Percentiles rank a stretch among this genome's conserved stretches.
Evolutionary conservation across 2,113 vertebrate genomes (phyloP).

Genomic region (Baryphthengus martii): DNA sequence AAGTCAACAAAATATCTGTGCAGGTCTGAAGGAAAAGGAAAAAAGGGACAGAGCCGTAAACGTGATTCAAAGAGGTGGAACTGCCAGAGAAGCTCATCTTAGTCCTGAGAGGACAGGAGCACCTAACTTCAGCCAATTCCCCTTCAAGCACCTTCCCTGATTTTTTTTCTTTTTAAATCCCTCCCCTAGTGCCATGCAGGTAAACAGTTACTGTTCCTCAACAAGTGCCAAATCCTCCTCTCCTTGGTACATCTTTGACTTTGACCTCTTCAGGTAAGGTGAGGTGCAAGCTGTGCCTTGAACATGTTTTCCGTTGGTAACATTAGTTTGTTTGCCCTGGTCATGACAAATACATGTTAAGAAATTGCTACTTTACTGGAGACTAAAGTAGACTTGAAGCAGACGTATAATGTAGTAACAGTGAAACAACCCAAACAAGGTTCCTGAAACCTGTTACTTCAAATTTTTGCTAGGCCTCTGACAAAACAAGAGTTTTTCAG

Average conservation of each 20-base stretch:
- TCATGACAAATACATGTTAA: accelerated
- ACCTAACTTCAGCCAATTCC: not conserved
- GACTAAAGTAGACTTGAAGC: not conserved
- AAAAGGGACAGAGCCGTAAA: not conserved
- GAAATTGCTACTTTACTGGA: not conserved
- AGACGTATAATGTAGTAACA: not conserved
- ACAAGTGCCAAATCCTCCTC: not conserved
- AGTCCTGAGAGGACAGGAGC: not conserved
- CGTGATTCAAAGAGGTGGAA: not conserved
- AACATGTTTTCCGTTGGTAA: not conserved
- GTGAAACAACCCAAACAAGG: not conserved
- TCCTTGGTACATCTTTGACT: not conserved
- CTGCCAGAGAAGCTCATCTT: not conserved
- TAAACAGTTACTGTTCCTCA: not conserved
- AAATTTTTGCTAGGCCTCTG: not conserved
- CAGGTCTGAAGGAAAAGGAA: not conserved
- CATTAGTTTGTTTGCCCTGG: not conserved
- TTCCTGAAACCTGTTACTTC: not conserved
- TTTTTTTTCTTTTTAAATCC: not conserved
- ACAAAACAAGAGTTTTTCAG: not conserved
- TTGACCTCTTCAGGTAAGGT: not conserved
- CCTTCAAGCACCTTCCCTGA: not conserved
- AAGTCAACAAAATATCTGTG: not conserved
- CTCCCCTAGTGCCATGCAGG: not conserved
- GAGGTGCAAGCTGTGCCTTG: not conserved